Base-by-base conservation (phyloP, 2,797 vertebrate genomes). In the Odontamblyopus lacepedii region DNA sequence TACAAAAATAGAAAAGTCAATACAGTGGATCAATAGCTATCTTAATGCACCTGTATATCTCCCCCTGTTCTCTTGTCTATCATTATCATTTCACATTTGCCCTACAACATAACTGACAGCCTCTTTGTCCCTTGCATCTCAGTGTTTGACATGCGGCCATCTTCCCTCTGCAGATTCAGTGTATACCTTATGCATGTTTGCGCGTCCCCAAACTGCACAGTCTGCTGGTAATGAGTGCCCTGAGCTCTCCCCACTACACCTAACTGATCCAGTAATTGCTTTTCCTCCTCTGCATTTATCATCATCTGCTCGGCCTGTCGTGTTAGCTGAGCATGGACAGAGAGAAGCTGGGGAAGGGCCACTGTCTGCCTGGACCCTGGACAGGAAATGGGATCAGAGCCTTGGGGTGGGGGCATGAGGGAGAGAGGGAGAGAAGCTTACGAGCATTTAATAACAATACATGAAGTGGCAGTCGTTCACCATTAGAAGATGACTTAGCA, bases 261-360 rank as follows among this genome's bases (percentile, higher is more conserved):
- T 92, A 91, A 92, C 90, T 90, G 91, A 88, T 90, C 83, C 90
- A 88, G 87, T 94, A 92, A 93, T 94, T 93, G 92, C 92, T 94
- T 94, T 93, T 93, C 88, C 88, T 88, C 89, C 86, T 90, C 89
- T 88, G 88, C 91, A 93, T 94, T 93, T 91, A 93, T 93, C 92
- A 92, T 93, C 92, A 93, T 93, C 88, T 92, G 87, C 86, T 81
- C 23, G 59, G 81, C 85, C 88, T 93, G 93, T 91, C 91, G 89
- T 86, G 85, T 88, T 88, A 90, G 84, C 83, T 72, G 78, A 78
- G 87, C 78, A 74, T 79, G 87, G 85, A 84, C 79, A 75, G 82
- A 84, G 67, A 83, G 74, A 72, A 71, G 73, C 71, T 35, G 53
- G 18, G 32, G 55, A 65, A 18, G 9, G 63, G 57, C 81, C 65